These are phyloP conservation scores for Stichodactyla mertensii DNA, from an alignment of 64 coral and sea anemone genomes.

Conservation along the genomic window DNA sequence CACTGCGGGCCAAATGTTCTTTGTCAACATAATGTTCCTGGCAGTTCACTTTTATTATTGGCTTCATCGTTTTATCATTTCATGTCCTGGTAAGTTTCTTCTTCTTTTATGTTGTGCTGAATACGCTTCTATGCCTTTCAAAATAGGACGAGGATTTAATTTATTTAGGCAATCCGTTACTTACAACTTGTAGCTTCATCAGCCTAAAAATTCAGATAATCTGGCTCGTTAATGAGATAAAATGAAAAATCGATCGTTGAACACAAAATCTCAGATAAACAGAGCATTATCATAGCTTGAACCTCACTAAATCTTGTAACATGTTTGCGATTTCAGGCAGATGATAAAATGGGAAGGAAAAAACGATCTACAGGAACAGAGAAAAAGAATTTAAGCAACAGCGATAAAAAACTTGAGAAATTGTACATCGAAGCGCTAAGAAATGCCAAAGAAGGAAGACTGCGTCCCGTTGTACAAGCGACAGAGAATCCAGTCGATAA, in stretches of 20 bases:
- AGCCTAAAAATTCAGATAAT: no score
- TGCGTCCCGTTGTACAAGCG: neutral
- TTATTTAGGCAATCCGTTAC: no score
- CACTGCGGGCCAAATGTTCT: no score
- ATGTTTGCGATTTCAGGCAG: neutral
- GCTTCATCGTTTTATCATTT: no score
- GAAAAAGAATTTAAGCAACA: constrained; percentile 13
- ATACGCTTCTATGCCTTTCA: neutral
- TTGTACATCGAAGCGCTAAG: neutral
- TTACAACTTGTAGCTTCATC: no score
- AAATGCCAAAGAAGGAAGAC: neutral
- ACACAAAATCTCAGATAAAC: neutral
- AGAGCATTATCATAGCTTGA: neutral
- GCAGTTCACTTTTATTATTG: no score
- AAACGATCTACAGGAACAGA: neutral
- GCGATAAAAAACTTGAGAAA: constrained; percentile 14
- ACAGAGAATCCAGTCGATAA: neutral
- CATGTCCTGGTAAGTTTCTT: no score
- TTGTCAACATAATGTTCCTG: no score
- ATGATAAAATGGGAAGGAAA: constrained; percentile 16
- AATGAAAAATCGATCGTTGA: no score
- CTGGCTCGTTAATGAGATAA: no score
- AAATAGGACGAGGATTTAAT: no score
- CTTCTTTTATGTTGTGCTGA: no score
- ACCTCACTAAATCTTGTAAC: neutral